These are phyloP conservation scores for Pogona vitticeps DNA, from an alignment of 2,113 vertebrate species.

Conservation along the genomic window DNA sequence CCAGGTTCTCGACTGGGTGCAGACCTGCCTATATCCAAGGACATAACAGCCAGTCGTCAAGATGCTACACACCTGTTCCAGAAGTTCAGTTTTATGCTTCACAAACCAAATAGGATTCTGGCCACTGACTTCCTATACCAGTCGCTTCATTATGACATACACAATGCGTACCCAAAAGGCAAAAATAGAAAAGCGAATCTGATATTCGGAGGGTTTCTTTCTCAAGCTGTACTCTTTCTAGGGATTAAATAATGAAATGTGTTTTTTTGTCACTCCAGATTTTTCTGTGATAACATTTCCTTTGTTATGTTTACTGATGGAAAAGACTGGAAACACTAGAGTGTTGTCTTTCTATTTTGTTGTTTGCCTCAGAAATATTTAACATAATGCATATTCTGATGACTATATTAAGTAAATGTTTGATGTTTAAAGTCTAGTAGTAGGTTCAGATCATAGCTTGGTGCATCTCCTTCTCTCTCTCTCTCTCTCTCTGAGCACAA, in stretches of 20 bases:
- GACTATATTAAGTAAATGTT: constrained; percentile 17
- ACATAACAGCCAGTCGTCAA: not conserved
- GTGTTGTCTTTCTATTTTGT: not conserved
- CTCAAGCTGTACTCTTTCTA: rapidly evolving
- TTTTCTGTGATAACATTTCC: constrained; percentile 5
- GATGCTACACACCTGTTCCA: too few relatives aligned
- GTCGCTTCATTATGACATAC: not conserved
- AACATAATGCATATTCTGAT: constrained; percentile 15
- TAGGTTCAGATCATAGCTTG: constrained; percentile 36
- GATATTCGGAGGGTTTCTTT: constrained; percentile 5
- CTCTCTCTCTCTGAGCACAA: not conserved
- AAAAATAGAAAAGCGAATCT: not conserved
- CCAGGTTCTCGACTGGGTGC: not conserved
- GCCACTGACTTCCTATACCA: not conserved
- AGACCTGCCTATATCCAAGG: not conserved
- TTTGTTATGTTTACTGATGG: constrained; percentile 3
- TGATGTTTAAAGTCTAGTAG: constrained; percentile 36
- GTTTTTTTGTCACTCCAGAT: not conserved
- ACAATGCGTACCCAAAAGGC: not conserved
- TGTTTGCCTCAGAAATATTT: not conserved
- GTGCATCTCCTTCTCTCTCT: constrained; percentile 9
- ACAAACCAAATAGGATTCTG: too few relatives aligned
- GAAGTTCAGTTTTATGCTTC: too few relatives aligned
- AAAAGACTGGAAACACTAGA: not conserved
- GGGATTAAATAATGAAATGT: not conserved